Evolutionary conservation across 1,140 invertebrate species (phyloP).

Genomic region (Oreohelix idahoensis): DNA sequence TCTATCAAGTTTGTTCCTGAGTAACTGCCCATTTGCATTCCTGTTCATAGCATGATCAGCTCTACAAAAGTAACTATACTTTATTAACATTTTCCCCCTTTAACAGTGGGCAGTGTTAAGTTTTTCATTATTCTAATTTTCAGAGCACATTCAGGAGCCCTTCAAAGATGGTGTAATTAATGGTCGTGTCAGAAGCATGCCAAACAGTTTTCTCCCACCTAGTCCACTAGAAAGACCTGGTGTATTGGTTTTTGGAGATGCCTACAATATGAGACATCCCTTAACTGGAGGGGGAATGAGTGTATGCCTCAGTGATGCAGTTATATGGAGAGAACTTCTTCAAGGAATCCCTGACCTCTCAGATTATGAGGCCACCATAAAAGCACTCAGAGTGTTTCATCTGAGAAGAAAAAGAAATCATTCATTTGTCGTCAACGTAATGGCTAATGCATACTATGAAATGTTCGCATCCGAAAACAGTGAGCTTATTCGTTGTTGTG

Average conservation of each 20-base stretch:
- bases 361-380: constrained; percentile 50
- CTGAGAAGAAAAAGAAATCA: constrained; percentile 56
- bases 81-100: no score
- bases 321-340: constrained; percentile 57
- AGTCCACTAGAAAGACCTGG: constrained; percentile 53
- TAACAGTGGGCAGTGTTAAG: no score
- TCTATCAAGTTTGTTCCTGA: no score
- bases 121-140: neutral
- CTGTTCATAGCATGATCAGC: no score
- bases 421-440: constrained; percentile 65
- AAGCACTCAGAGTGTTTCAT: constrained; percentile 48
- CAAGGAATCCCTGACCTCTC: constrained; percentile 48
- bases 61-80: no score
- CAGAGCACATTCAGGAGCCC: constrained; percentile 60
- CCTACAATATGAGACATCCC: constrained; percentile 67
- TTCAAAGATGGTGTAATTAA: constrained; percentile 55
- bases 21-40: no score
- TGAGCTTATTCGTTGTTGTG: no score
- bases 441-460: constrained; percentile 65
- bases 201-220: constrained; percentile 63
- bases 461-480: constrained; percentile 64
- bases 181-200: constrained; percentile 60
- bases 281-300: constrained; percentile 67
- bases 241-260: constrained; percentile 62
- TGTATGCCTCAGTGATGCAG: constrained; percentile 60